phyloP scores from a whole-genome alignment of 2,797 vertebrate species.

The Enteromius radiatus region DNA sequence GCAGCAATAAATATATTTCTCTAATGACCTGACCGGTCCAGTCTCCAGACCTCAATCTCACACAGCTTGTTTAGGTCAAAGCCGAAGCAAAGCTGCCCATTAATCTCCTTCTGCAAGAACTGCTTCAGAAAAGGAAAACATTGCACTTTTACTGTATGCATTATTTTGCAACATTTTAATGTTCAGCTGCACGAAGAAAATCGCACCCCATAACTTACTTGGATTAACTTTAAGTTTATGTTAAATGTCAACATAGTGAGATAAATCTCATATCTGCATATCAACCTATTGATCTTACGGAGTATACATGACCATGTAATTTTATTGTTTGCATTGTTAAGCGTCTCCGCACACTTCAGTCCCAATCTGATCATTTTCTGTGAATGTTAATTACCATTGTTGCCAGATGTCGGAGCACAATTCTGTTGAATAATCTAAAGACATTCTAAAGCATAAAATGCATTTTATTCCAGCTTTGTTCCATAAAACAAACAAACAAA shows the following conservation, averaged over 20 bases:
- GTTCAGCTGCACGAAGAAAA: background rate
- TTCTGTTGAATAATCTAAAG: background rate
- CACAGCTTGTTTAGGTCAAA: background rate
- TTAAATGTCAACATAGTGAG: background rate
- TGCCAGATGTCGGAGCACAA: background rate
- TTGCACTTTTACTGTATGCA: background rate
- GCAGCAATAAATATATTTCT: background rate
- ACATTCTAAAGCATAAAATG: background rate
- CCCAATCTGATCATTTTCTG: background rate
- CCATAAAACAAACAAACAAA: too few species aligned
- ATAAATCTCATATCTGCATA: background rate
- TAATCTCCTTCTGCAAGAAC: background rate
- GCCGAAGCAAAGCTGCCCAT: background rate
- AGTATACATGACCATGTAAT: background rate
- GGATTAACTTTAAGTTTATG: background rate
- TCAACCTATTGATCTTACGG: background rate
- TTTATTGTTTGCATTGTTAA: background rate
- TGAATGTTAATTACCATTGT: background rate
- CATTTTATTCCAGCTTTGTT: background rate
- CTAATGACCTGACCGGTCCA: background rate
- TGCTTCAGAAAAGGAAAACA: background rate
- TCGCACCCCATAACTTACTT: background rate
- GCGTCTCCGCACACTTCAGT: background rate
- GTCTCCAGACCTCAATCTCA: conserved; percentile 7
- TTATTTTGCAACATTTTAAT: background rate